Evolutionary conservation across 2,888 invertebrate species (phyloP).

Genomic region (Protophormia terraenovae): DNA sequence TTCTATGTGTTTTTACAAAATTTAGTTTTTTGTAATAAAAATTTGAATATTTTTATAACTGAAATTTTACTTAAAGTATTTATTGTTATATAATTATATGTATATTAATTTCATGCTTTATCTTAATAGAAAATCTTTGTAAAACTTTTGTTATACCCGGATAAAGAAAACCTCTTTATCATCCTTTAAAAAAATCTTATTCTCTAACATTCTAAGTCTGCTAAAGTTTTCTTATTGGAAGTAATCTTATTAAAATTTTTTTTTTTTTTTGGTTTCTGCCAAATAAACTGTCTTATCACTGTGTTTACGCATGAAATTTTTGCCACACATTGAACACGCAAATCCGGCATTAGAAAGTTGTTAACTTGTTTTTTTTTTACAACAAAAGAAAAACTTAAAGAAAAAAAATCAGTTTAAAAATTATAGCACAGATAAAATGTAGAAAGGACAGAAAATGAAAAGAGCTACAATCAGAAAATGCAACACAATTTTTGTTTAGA

Average conservation of each 20-base stretch:
- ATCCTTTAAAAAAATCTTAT: neutral
- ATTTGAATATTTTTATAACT: neutral
- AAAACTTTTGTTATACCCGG: neutral
- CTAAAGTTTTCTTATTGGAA: neutral
- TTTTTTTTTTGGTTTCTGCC: neutral
- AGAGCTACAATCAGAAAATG: no score
- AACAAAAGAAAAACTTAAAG: neutral
- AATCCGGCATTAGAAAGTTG: constrained; percentile 57
- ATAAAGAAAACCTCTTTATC: neutral
- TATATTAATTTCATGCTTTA: constrained; percentile 26
- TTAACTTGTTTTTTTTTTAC: constrained; percentile 8
- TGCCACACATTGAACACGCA: constrained; percentile 15
- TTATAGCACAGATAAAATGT: no score
- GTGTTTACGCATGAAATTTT: constrained; percentile 26
- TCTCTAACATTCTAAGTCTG: neutral
- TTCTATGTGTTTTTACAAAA: neutral
- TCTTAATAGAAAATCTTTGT: neutral
- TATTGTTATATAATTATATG: neutral
- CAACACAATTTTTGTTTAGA: no score
- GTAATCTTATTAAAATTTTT: neutral
- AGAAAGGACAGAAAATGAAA: neutral
- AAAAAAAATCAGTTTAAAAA: no score
- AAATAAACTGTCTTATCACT: constrained; percentile 55
- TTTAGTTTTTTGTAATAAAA: neutral
- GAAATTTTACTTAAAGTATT: neutral